phyloP scores from a whole-genome alignment of 2,888 invertebrate species.

The Macrosiphum euphorbiae region DNA sequence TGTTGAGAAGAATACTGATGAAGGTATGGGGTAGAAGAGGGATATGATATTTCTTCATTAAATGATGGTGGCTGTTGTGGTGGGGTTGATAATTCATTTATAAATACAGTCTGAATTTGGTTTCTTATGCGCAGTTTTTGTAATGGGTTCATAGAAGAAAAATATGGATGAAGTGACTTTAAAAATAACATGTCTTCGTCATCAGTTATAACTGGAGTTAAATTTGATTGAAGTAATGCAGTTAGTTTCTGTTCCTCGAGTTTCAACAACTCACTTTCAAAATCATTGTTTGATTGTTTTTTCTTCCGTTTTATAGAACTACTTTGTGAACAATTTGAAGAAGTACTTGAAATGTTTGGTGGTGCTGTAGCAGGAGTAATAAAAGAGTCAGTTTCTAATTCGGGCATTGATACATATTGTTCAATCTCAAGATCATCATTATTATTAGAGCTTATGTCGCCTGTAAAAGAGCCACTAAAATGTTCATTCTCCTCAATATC shows the following conservation, averaged over 20 bases:
- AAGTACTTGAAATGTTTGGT: neutral
- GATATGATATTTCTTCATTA: neutral
- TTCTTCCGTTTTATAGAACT: neutral
- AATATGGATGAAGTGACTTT: conserved; percentile 5
- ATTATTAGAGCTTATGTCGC: neutral
- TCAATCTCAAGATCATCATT: neutral
- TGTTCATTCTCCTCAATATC: neutral
- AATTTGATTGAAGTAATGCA: neutral
- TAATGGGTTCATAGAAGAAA: neutral
- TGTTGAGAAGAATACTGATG: too few species aligned
- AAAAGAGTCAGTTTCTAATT: neutral
- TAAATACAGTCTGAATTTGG: neutral
- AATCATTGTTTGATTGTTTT: neutral
- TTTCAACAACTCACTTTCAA: neutral
- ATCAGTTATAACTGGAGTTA: neutral
- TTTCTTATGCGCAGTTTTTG: neutral
- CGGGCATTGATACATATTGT: neutral
- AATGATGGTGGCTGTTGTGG: neutral
- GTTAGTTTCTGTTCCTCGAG: neutral
- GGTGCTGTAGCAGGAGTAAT: neutral
- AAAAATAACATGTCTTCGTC: neutral
- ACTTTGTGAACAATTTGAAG: neutral
- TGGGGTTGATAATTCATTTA: neutral
- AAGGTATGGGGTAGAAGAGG: too few species aligned
- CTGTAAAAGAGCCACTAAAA: too few species aligned